Conservation (phyloP, 2,888 invertebrate genomes). For the Tholera decimalis region DNA sequence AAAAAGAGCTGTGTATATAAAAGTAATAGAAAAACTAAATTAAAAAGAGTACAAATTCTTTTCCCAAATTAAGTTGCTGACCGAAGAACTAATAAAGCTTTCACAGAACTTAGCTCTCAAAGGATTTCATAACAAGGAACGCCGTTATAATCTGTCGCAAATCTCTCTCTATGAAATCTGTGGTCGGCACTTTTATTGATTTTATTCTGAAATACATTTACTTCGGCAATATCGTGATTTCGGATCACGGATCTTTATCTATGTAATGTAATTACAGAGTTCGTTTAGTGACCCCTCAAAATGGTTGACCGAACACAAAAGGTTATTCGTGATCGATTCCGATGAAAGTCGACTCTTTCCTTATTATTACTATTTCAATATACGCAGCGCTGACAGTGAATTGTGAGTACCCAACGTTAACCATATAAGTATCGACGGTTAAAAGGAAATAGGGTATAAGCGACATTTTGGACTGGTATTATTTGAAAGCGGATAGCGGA, state of each 20-base stretch:
- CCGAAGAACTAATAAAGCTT: conserved; percentile 17
- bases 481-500: too few relatives aligned
- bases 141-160: conserved; percentile 16
- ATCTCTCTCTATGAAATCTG: conserved; percentile 15
- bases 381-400: conserved; percentile 1
- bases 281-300: conserved; percentile 24
- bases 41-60: too few relatives aligned
- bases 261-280: conserved; percentile 14
- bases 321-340: conserved; percentile 36
- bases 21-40: too few relatives aligned
- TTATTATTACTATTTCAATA: conserved; percentile 35
- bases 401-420: background rate
- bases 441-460: too few relatives aligned
- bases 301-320: conserved; percentile 34
- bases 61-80: background rate
- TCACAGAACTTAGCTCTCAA: background rate
- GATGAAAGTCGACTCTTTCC: conserved; percentile 19
- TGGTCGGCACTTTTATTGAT: conserved; percentile 33
- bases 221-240: conserved; percentile 19
- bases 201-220: conserved; percentile 19
- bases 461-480: too few relatives aligned
- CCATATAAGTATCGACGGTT: background rate
- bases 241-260: background rate
- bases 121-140: conserved; percentile 5
- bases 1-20: too few relatives aligned